Evolutionary conservation across 2,113 vertebrate genomes (phyloP).

Genomic region (Felis chaus): DNA sequence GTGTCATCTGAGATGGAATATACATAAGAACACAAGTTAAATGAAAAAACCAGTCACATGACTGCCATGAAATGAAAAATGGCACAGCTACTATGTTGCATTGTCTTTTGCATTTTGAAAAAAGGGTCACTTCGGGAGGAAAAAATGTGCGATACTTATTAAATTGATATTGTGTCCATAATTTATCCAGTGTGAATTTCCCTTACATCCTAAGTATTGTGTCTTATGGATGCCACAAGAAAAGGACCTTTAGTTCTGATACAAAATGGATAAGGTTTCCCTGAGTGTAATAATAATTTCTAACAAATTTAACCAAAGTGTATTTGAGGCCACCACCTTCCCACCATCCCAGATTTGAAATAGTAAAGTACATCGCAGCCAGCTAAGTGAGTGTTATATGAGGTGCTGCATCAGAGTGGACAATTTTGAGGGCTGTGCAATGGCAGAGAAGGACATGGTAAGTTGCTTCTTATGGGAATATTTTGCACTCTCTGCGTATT

Average conservation of each 20-base stretch:
- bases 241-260: slow-evolving; percentile 7
- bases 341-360: slow-evolving; percentile 13
- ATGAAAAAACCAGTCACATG: background rate
- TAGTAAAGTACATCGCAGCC: background rate
- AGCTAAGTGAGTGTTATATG: slow-evolving; percentile 37
- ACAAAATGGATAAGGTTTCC: slow-evolving; percentile 22
- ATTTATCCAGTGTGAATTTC: background rate
- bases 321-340: background rate
- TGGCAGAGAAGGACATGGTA: slow-evolving; percentile 54
- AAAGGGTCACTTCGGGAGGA: background rate
- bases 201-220: background rate
- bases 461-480: slow-evolving; percentile 57
- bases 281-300: background rate
- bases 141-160: background rate
- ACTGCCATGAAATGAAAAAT: background rate
- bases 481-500: slow-evolving; percentile 65
- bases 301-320: background rate
- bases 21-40: background rate
- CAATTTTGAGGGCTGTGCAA: slow-evolving; percentile 27
- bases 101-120: background rate
- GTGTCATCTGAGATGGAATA: background rate
- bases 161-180: background rate
- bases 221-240: background rate
- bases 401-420: slow-evolving; percentile 53
- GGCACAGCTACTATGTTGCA: background rate